A percentile compares a stretch with the other conserved stretches of the same genome.
phyloP scores from a whole-genome alignment of 2,797 vertebrate genomes.

The Hapalemur alaotrensis region DNA sequence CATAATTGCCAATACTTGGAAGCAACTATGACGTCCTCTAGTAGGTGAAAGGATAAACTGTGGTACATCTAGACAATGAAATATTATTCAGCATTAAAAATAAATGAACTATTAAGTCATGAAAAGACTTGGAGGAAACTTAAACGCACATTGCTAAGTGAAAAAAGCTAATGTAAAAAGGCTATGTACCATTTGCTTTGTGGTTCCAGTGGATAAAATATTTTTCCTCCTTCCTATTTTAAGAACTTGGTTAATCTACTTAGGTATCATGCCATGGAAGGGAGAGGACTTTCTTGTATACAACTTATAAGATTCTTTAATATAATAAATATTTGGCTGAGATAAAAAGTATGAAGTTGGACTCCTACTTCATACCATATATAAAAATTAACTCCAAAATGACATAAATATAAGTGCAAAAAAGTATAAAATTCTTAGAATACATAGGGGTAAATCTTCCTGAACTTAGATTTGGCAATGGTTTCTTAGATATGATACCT shows the following conservation, averaged over 20 bases:
- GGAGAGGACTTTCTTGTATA: background rate
- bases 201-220: background rate
- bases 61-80: background rate
- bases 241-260: background rate
- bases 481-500: background rate
- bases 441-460: background rate
- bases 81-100: background rate
- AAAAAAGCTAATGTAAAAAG: background rate
- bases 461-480: background rate
- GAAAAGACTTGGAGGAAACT: background rate
- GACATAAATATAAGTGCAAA: background rate
- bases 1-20: background rate
- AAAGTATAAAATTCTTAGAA: background rate
- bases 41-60: background rate
- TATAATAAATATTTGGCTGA: background rate
- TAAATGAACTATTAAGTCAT: background rate
- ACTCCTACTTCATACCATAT: background rate
- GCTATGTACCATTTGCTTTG: background rate
- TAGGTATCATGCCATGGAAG: background rate
- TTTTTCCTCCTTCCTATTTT: background rate
- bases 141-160: no score
- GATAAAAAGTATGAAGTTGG: background rate
- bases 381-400: background rate
- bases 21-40: background rate
- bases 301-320: background rate